A percentile compares a stretch with the other conserved stretches of the same genome.
Conservation (phyloP, 1,140 invertebrate species). For the Arion vulgaris region DNA sequence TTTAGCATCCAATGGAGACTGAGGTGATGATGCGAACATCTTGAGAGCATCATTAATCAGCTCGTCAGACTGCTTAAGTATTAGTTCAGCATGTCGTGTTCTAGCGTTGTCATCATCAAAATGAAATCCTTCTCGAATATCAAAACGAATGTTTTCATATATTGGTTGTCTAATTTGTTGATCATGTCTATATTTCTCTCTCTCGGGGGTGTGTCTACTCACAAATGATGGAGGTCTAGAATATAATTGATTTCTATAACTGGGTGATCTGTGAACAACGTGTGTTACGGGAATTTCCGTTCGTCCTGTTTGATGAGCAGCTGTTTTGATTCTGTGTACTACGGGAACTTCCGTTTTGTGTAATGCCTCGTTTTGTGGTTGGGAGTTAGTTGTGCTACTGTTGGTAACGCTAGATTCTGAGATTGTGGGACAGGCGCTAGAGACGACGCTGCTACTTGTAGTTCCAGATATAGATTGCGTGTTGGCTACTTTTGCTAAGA, state of each 20-base stretch:
- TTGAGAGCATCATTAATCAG: slow-evolving; percentile 27
- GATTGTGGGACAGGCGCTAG: background rate
- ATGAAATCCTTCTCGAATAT: background rate
- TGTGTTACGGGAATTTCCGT: slow-evolving; percentile 1
- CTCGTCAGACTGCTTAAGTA: slow-evolving; percentile 25
- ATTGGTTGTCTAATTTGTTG: background rate
- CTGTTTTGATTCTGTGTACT: background rate
- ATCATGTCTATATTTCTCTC: background rate
- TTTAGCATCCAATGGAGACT: background rate
- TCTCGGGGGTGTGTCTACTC: background rate
- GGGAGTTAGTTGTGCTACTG: background rate
- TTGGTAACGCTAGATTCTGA: background rate
- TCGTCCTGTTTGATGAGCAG: background rate
- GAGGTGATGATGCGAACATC: background rate
- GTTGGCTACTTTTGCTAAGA: background rate
- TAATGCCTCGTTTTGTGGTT: background rate
- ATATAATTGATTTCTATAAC: background rate
- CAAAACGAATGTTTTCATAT: slow-evolving; percentile 11
- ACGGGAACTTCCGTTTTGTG: background rate
- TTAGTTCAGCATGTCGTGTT: slow-evolving; percentile 24
- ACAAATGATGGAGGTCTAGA: background rate
- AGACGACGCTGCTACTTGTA: background rate
- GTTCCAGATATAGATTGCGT: background rate
- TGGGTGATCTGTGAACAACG: background rate
- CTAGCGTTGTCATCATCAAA: slow-evolving; percentile 18